Percentiles rank a stretch among this genome's conserved stretches.
phyloP scores from a whole-genome alignment of 2,797 vertebrate species.

The Semotilus atromaculatus region DNA sequence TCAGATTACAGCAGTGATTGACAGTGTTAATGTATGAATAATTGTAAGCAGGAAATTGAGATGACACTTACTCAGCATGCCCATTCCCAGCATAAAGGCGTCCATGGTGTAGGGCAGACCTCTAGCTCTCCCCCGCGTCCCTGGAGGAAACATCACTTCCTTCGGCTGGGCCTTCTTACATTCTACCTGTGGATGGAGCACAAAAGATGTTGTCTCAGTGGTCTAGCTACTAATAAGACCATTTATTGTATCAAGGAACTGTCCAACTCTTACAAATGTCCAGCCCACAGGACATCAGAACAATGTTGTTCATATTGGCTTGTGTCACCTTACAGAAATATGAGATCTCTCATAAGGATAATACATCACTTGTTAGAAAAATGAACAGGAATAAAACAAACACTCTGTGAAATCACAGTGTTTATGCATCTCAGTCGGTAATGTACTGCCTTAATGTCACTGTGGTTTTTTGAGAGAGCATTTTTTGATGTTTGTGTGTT shows the following conservation, averaged over 20 bases:
- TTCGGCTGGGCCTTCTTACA: conserved; percentile 95
- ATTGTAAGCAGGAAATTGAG: conserved; percentile 28
- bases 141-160: conserved; percentile 93
- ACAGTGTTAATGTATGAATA: conserved; percentile 8
- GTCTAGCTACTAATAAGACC: not conserved
- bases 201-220: not conserved
- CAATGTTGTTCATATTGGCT: not conserved
- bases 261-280: conserved; percentile 5
- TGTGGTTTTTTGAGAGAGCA: conserved; percentile 37
- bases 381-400: conserved; percentile 45
- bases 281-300: not conserved
- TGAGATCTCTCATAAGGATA: not conserved
- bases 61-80: conserved; percentile 88
- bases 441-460: conserved; percentile 34
- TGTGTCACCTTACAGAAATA: conserved; percentile 22
- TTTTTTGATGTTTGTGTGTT: conserved; percentile 58
- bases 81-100: conserved; percentile 92
- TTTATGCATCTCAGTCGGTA: conserved; percentile 48
- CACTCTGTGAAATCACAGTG: conserved; percentile 33
- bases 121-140: conserved; percentile 88
- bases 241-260: not conserved
- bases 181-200: conserved; percentile 83
- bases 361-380: conserved; percentile 18
- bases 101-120: conserved; percentile 91
- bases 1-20: conserved; percentile 8